A percentile compares a stretch with the other conserved stretches of the same genome.
These are phyloP conservation scores for Phorcus lineatus DNA, from an alignment of 2,888 invertebrate genomes.

Conservation along the genomic window DNA sequence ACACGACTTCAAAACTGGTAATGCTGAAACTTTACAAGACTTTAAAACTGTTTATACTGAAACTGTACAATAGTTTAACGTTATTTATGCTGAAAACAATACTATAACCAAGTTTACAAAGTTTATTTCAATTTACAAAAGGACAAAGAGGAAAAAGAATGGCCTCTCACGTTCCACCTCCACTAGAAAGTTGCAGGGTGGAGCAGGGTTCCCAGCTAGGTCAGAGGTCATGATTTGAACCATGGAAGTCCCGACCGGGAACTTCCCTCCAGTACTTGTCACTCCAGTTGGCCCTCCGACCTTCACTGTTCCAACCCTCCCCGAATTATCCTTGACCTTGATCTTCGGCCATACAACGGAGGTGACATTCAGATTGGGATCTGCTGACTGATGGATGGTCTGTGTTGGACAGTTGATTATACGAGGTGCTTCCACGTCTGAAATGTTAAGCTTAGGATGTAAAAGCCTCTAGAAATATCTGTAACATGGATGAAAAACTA, in stretches of 20 bases:
- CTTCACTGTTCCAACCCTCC: background rate
- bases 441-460: background rate
- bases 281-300: background rate
- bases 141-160: too few species aligned
- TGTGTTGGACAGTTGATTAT: slow-evolving; percentile 9
- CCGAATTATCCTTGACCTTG: background rate
- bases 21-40: too few species aligned
- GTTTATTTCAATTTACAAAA: too few species aligned
- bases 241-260: background rate
- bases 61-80: too few species aligned
- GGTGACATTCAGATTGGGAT: background rate
- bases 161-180: background rate
- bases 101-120: too few species aligned
- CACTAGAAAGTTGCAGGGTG: background rate
- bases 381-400: background rate
- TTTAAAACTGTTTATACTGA: too few species aligned
- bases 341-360: background rate
- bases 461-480: background rate
- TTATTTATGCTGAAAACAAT: too few species aligned
- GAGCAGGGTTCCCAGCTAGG: background rate
- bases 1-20: too few species aligned
- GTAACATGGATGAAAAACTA: background rate
- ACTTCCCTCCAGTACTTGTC: background rate
- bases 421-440: background rate
- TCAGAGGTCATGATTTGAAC: background rate